Evolutionary conservation across 2,888 invertebrate species (phyloP), one percentile per base, ranked within the genome.

Genomic region (Melieria picta): DNA sequence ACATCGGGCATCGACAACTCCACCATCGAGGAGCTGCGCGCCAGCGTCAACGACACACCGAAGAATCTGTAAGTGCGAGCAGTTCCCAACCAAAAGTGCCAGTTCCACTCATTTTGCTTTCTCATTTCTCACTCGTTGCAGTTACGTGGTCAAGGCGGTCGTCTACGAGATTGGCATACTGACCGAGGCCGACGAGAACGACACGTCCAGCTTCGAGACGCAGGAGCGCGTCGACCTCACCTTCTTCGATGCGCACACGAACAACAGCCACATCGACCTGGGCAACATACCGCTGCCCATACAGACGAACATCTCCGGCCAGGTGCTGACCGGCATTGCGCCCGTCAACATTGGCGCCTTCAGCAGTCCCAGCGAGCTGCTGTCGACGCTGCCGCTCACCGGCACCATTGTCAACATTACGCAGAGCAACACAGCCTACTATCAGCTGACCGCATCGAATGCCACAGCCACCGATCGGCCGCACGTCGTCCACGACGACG

Each of bases 131-230:
- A 62, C 48, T 56, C 10, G 4, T 47, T 75, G 45, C 73, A 90
- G 90, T 74, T 90, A 89, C 75, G 88, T 90, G 11, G 88, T 90
- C 70, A 89, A 88, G 78, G 89, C 90, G 0, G 86, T 90, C 5
- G 89, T 90, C 52, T 90, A 90, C 76, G 90, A 90, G 85, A 88
- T 90, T 76, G 90, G 90, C 70, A 89, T 90, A 75, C 83, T 90
- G 47, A 90, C 90, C 4, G 89, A 90, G 73, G 88, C 87, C 48
- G 87, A 86, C 73, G 88, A 87, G 57, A 88, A 88, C 30, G 86
- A 85, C 9, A 86, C 86, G 11, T 30, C 30, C 30, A 83, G 83
- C 48, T 84, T 85, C 68, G 86, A 85, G 74, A 85, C 89, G 6
- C 88, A 88, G 71, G 89, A 90, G 79, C 87, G 89, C 72, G 87